Evolutionary conservation across 2,888 invertebrate species (phyloP).

Genomic region (Choristoneura rosaceana): DNA sequence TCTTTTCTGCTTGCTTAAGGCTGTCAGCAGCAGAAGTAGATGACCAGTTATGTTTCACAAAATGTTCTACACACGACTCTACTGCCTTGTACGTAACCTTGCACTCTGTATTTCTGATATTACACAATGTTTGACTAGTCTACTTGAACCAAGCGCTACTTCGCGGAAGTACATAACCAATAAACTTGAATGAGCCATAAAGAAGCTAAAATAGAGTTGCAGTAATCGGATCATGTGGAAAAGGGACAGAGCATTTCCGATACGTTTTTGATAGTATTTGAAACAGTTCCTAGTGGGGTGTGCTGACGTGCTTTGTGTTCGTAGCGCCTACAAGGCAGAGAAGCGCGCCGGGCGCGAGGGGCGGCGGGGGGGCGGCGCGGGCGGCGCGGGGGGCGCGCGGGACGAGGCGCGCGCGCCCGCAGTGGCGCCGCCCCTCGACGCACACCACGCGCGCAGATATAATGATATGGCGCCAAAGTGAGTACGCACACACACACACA

Average conservation of each 20-base stretch:
- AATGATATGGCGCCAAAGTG: constrained; percentile 95
- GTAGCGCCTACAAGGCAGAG: constrained; percentile 79
- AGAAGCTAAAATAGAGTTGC: no score
- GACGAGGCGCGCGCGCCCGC: constrained; percentile 63
- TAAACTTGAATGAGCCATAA: no score
- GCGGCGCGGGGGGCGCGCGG: constrained; percentile 48
- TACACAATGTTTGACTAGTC: no score
- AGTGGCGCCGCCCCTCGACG: constrained; percentile 80
- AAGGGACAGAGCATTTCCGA: constrained; percentile 4
- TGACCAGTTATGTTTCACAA: no score
- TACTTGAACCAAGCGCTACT: no score
- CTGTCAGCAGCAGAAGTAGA: no score
- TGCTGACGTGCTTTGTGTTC: constrained; percentile 42
- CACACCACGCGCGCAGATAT: constrained; percentile 89
- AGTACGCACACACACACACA: constrained; percentile 67
- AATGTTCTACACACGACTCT: no score
- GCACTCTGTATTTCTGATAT: no score
- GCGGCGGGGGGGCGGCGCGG: constrained; percentile 74
- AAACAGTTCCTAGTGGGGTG: not conserved
- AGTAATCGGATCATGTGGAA: no score
- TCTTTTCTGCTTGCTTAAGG: no score
- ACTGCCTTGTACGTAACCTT: no score
- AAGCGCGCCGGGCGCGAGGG: constrained; percentile 63
- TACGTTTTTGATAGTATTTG: not conserved
- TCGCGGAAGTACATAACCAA: no score